These are phyloP conservation scores for Otis tarda DNA, from an alignment of 2,113 vertebrate genomes.

Conservation along the genomic window DNA sequence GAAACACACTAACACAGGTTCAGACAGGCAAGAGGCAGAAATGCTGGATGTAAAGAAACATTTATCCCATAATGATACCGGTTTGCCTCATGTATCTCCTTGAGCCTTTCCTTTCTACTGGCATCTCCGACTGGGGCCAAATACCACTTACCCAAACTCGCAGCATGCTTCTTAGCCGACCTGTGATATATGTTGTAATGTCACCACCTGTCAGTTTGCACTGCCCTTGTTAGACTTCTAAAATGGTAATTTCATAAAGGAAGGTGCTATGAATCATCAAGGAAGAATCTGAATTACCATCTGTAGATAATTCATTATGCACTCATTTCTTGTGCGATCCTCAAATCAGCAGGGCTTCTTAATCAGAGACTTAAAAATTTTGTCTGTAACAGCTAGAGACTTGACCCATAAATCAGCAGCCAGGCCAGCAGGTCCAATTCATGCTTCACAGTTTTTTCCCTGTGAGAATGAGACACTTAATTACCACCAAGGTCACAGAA, in stretches of 20 bases:
- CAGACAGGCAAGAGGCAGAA: neutral
- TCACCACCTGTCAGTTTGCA: neutral
- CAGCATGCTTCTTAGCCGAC: neutral
- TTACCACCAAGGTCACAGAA: slow-evolving; percentile 70
- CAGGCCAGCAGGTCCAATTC: slow-evolving; percentile 61
- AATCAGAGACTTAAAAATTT: slow-evolving; percentile 75
- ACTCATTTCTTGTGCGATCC: slow-evolving; percentile 73
- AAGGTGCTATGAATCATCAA: slow-evolving; percentile 67
- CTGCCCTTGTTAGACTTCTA: slow-evolving; percentile 8
- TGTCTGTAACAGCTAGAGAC: slow-evolving; percentile 69
- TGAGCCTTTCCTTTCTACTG: neutral
- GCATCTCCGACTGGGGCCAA: neutral
- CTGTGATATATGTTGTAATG: neutral
- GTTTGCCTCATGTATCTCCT: neutral
- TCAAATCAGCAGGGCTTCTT: slow-evolving; percentile 76
- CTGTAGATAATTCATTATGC: slow-evolving; percentile 76
- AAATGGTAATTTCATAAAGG: slow-evolving; percentile 73
- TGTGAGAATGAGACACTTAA: slow-evolving; percentile 64
- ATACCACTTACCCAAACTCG: neutral
- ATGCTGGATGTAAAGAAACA: neutral
- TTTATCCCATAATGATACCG: accelerated
- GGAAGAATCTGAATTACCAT: slow-evolving; percentile 71
- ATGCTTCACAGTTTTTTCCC: slow-evolving; percentile 56
- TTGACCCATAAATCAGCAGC: slow-evolving; percentile 76
- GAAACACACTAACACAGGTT: neutral